Percentiles rank a stretch among this genome's conserved stretches.
phyloP scores from a whole-genome alignment of 2,888 invertebrate species.

The Thymelicus sylvestris region DNA sequence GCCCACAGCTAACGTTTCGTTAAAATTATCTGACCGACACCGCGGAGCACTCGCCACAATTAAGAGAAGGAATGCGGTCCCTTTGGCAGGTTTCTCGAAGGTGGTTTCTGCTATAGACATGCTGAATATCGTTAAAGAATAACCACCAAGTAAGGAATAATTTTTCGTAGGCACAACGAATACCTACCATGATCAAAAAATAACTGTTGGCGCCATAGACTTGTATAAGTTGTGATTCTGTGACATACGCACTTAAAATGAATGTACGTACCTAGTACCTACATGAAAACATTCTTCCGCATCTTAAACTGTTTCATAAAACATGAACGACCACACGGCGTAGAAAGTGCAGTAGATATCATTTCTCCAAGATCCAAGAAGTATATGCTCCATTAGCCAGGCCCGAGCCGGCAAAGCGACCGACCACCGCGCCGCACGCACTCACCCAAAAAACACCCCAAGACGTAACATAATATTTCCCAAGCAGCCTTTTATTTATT shows the following conservation, averaged over 20 bases:
- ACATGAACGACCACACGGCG: neutral
- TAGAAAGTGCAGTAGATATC: conserved; percentile 32
- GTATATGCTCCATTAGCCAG: conserved; percentile 60
- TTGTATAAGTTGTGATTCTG: too few relatives aligned
- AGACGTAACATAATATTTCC: conserved; percentile 84
- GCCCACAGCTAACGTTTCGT: conserved; percentile 28
- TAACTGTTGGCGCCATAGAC: too few relatives aligned
- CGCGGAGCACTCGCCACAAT: conserved; percentile 16
- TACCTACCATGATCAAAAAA: too few relatives aligned
- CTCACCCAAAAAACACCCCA: conserved; percentile 73
- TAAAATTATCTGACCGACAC: conserved; percentile 34
- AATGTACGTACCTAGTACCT: too few relatives aligned
- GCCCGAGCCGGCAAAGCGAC: conserved; percentile 68
- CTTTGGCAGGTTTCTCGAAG: conserved; percentile 30
- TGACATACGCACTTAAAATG: too few relatives aligned
- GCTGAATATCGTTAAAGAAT: conserved; percentile 17
- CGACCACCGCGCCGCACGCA: conserved; percentile 67
- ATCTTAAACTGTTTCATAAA: neutral
- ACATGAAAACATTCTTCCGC: too few relatives aligned
- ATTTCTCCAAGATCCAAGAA: conserved; percentile 36
- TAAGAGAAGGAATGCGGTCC: conserved; percentile 32
- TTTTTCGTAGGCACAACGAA: neutral
- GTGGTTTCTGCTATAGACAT: conserved; percentile 14
- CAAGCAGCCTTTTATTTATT: conserved; percentile 83
- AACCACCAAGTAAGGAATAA: neutral